Percentiles rank a stretch among this genome's conserved stretches.
phyloP scores from a whole-genome alignment of 2,888 invertebrate species.

The Ochropleura plecta region DNA sequence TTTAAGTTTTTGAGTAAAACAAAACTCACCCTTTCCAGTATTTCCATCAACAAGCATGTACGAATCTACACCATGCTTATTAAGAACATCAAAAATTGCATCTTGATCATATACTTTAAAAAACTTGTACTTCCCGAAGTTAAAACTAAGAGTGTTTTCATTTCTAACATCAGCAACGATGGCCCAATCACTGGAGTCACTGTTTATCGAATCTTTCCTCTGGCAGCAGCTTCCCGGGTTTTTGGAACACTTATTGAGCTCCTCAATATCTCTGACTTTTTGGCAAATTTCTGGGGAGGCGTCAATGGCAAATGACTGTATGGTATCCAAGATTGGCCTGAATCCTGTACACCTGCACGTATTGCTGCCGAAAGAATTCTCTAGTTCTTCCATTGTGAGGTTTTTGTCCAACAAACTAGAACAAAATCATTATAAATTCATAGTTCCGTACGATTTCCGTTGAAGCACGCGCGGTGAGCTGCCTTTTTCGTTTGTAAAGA shows the following conservation, averaged over 20 bases:
- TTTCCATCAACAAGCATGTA: conserved; percentile 92
- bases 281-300: conserved; percentile 88
- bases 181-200: conserved; percentile 78
- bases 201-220: conserved; percentile 76
- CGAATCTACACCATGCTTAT: conserved; percentile 80
- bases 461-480: too few species aligned
- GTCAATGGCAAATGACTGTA: conserved; percentile 93
- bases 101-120: conserved; percentile 85
- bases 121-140: conserved; percentile 86
- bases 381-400: conserved; percentile 92
- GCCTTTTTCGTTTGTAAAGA: neutral
- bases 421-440: neutral
- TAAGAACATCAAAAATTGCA: conserved; percentile 87
- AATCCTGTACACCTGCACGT: conserved; percentile 96
- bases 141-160: conserved; percentile 82
- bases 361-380: conserved; percentile 94
- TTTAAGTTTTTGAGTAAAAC: neutral
- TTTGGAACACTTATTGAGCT: conserved; percentile 73
- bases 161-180: conserved; percentile 68
- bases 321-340: conserved; percentile 94
- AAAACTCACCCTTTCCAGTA: conserved; percentile 92
- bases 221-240: conserved; percentile 70
- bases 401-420: conserved; percentile 82
- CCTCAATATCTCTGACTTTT: conserved; percentile 87
- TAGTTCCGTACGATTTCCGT: too few species aligned